A percentile compares a stretch with the other conserved stretches of the same genome.
Conservation (phyloP, 92 coral and sea anemone genomes). For the Bergia sp. region DNA sequence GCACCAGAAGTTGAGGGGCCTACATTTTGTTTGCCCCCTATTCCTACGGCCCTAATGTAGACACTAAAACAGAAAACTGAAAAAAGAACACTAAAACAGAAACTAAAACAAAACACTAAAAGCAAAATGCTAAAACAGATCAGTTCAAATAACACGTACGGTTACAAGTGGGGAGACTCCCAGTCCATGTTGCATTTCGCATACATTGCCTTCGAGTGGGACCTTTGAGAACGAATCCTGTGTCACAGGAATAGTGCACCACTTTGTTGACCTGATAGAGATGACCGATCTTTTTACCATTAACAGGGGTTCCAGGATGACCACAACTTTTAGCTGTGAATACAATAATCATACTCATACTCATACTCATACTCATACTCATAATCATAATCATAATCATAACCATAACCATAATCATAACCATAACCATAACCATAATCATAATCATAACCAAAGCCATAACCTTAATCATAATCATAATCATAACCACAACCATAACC, state of each 20-base stretch:
- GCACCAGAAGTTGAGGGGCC: too few species aligned
- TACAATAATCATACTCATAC: background rate
- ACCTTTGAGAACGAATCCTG: conserved; percentile 70
- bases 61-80: too few species aligned
- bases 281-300: conserved; percentile 80
- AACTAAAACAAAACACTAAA: too few species aligned
- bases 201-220: conserved; percentile 51
- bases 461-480: background rate
- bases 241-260: conserved; percentile 67
- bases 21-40: too few species aligned
- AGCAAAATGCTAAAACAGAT: too few species aligned
- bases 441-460: background rate
- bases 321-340: conserved; percentile 69
- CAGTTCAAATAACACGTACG: conserved; percentile 47
- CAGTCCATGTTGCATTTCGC: conserved; percentile 72
- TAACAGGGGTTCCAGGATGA: conserved; percentile 83
- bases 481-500: too few species aligned
- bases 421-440: too few species aligned
- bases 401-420: too few species aligned
- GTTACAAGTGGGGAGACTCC: conserved; percentile 60
- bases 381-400: too few species aligned
- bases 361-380: background rate
- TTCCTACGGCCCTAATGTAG: too few species aligned
- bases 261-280: conserved; percentile 57
- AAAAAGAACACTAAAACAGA: too few species aligned